A percentile compares a stretch with the other conserved stretches of the same genome.
These are phyloP conservation scores for Crypturellus tataupa DNA, from an alignment of 2,797 vertebrate species.

Conservation along the genomic window DNA sequence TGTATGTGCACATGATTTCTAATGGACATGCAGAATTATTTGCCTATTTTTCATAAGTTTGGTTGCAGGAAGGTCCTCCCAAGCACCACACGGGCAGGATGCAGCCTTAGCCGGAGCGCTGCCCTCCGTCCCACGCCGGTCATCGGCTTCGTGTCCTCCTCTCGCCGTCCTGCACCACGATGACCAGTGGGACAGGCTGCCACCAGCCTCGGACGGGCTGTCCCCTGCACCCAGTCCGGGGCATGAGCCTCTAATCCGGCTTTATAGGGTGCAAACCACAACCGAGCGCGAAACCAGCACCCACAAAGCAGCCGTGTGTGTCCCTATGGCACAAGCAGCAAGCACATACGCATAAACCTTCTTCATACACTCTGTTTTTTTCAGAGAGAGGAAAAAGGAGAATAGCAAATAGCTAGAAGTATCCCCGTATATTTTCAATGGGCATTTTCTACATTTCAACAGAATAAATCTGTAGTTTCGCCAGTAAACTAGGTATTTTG, in stretches of 20 bases:
- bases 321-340: not conserved
- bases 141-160: not conserved
- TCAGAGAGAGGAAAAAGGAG: not conserved
- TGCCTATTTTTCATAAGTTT: fast-evolving
- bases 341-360: not conserved
- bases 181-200: not conserved
- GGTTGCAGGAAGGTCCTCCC: fast-evolving
- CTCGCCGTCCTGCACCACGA: not conserved
- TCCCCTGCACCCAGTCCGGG: not conserved
- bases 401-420: not conserved
- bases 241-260: not conserved
- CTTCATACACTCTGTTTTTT: not conserved
- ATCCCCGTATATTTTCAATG: not conserved
- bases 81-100: fast-evolving
- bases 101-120: fast-evolving
- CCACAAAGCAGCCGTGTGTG: not conserved
- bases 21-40: not conserved
- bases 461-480: not conserved
- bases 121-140: not conserved
- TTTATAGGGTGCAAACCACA: not conserved
- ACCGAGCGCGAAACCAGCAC: not conserved
- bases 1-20: fast-evolving
- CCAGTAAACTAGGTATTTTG: conserved; percentile 10
- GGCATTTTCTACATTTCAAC: not conserved
- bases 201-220: not conserved